Percentiles rank a stretch among this genome's conserved stretches.
phyloP scores from a whole-genome alignment of 1,140 invertebrate species.

The Drosophila lacteicornis region DNA sequence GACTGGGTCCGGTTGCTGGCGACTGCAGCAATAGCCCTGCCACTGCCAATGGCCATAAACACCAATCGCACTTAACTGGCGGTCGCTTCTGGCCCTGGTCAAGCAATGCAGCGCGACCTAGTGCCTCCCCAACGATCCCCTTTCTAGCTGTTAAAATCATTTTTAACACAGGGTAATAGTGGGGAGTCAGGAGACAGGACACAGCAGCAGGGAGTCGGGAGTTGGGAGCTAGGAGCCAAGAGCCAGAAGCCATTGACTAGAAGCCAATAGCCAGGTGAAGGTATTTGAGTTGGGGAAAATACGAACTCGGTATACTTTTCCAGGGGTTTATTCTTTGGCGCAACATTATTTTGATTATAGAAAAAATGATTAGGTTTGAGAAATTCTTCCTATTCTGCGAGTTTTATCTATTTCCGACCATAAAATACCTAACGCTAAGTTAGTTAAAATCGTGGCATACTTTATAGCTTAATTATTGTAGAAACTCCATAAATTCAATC shows the following conservation, averaged over 20 bases:
- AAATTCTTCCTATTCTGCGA: not conserved
- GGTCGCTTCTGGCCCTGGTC: conserved; percentile 25
- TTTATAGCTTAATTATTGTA: too few relatives aligned
- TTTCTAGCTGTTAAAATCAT: conserved; percentile 55
- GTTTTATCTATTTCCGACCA: not conserved
- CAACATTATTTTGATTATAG: not conserved
- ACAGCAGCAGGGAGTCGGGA: not conserved
- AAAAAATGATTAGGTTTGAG: too few relatives aligned
- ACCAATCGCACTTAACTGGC: conserved; percentile 48
- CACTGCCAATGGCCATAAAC: conserved; percentile 52
- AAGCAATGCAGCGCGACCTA: conserved; percentile 43
- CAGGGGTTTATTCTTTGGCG: not conserved
- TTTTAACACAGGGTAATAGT: conserved; percentile 37
- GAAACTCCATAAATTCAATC: too few relatives aligned
- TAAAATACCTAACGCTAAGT: too few relatives aligned
- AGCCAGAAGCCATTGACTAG: not conserved
- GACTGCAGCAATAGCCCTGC: conserved; percentile 19
- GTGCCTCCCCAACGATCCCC: not conserved
- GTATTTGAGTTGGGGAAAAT: not conserved
- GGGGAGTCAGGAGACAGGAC: not conserved
- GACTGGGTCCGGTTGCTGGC: not conserved
- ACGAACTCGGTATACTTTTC: not conserved
- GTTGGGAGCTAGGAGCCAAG: not conserved
- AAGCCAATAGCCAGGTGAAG: not conserved
- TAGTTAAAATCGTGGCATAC: too few relatives aligned